Base-by-base conservation (phyloP, 2,888 invertebrate genomes). In the Pristionchus exspectatus region DNA sequence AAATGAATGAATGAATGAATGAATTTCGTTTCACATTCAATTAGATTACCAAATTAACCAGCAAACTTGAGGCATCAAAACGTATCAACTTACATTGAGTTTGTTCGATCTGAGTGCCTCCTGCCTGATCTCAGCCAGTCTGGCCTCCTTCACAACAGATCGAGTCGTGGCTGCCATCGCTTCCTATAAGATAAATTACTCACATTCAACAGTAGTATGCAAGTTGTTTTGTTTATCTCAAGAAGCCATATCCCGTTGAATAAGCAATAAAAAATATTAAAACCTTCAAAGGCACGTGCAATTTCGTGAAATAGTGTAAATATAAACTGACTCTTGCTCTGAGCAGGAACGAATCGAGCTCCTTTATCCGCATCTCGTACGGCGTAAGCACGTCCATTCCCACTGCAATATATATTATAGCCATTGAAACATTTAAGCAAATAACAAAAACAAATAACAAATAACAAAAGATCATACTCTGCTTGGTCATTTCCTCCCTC, bases 321-420 rank as follows among this genome's bases (percentile, higher is more conserved):
- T 54, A 14, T 12, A 21, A 7, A 90, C 92, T 90, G 91, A 96
- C 96, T 95, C 97, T 97, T 0, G 98, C 97, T 93, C 99, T 96
- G 96, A 99, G 98, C 91, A 97, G 96, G 95, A 99, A 99, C 0
- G 98, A 97, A 95, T 99, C 98, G 86, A 99, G 97, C 96, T 99
- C 98, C 91, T 98, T 97, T 95, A 99, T 96, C 94, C 97, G 97
- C 95, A 99, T 98, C 95, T 98, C 97, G 96, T 98, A 99, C 90
- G 97, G 97, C 95, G 97, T 97, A 93, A 96, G 96, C 14, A 95
- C 94, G 66, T 94, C 92, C 56, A 91, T 90, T 24, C 94, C 94
- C 93, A 94, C 95, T 95, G 21, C 14, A 16, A 54, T 74, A 30
- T 44, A 44, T 44, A 83, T 56, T n/a, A 54, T 38, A 38, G 2